Base-by-base conservation (phyloP, 2,797 vertebrate genomes). In the Cetoscarus ocellatus region DNA sequence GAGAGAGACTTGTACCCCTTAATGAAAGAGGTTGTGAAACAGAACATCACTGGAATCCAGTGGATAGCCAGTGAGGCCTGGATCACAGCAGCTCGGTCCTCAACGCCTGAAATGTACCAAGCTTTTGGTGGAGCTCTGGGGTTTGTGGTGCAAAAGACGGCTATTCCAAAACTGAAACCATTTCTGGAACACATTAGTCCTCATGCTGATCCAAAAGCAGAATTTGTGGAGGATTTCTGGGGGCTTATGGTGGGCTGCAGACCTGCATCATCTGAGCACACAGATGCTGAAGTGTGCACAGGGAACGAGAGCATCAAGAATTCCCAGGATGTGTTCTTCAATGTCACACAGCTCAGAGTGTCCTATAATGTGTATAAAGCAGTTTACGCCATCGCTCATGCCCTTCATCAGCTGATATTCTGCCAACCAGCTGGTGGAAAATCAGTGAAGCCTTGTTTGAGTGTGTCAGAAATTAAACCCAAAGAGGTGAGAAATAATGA, bases 11-110 rank as follows among this genome's bases (percentile, higher is more conserved):
- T 95, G 59, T 91, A 86, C 54, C 92, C 91, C 53, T 75, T 96
- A 27, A 94, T 96, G 91, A 81, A 66, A 77, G 94, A 95, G 77
- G 38, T 95, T 3, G 81, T 93, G 4, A 88, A 79, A 62, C 94
- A 94, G 48, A 95, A 95, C 51, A 92, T 95, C 57, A 93, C 93
- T 19, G 92, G 89, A 47, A 94, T 95, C 55, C 94, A 95, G 73
- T 96, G 95, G 95, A 89, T 96, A 50, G 94, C 86, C 38, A 95
- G 94, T 51, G 94, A 95, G 79, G 93, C 93, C 10, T 95, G 95
- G 94, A 90, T 95, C 77, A 95, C 94, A 13, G 93, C 94, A 70
- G 40, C 77, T 36, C 83, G 77, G 8, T 91, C 89, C 1, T 92
- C 91, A 19, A 94, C 92, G 9, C 76, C 92, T 18, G 90, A 94